A percentile compares a stretch with the other conserved stretches of the same genome.
Evolutionary conservation across 1,140 invertebrate genomes (phyloP).

Genomic region (Pseudomyrmex concolor): DNA sequence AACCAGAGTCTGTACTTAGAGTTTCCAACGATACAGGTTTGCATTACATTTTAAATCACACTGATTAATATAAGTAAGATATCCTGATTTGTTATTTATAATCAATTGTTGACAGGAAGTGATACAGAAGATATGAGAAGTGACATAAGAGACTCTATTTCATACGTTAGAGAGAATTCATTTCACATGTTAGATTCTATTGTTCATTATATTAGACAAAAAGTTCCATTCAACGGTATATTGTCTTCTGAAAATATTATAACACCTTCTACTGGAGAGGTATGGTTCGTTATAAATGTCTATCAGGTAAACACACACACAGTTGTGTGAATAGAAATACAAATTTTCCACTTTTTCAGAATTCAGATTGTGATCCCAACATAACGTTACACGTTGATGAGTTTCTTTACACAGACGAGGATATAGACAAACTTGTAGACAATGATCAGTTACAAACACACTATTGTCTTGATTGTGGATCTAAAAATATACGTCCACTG

Average conservation of each 20-base stretch:
- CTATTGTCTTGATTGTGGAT: slow-evolving; percentile 89
- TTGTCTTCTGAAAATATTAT: slow-evolving; percentile 86
- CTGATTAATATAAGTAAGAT: slow-evolving; percentile 19
- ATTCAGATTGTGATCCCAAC: slow-evolving; percentile 86
- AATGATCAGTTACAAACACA: slow-evolving; percentile 87
- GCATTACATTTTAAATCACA: slow-evolving; percentile 18
- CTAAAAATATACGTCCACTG: slow-evolving; percentile 86
- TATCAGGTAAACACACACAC: neutral
- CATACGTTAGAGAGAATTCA: too few relatives aligned
- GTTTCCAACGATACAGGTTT: slow-evolving; percentile 32
- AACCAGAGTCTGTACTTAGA: slow-evolving; percentile 57
- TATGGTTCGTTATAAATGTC: slow-evolving; percentile 67
- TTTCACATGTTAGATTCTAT: slow-evolving; percentile 82
- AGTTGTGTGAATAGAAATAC: neutral
- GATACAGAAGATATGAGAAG: neutral
- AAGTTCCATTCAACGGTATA: slow-evolving; percentile 86
- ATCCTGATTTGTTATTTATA: slow-evolving; percentile 20
- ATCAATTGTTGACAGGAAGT: slow-evolving; percentile 20
- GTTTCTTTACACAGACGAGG: slow-evolving; percentile 89
- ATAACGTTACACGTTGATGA: slow-evolving; percentile 89
- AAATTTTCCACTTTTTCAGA: slow-evolving; percentile 79
- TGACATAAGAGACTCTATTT: slow-evolving; percentile 72
- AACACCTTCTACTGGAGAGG: slow-evolving; percentile 84
- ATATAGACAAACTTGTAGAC: slow-evolving; percentile 87
- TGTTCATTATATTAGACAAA: slow-evolving; percentile 85